A percentile compares a stretch with the other conserved stretches of the same genome.
Conservation (phyloP, 35 echinoderm and acorn worm genomes). For the Hemicentrotus pulcherrimus region DNA sequence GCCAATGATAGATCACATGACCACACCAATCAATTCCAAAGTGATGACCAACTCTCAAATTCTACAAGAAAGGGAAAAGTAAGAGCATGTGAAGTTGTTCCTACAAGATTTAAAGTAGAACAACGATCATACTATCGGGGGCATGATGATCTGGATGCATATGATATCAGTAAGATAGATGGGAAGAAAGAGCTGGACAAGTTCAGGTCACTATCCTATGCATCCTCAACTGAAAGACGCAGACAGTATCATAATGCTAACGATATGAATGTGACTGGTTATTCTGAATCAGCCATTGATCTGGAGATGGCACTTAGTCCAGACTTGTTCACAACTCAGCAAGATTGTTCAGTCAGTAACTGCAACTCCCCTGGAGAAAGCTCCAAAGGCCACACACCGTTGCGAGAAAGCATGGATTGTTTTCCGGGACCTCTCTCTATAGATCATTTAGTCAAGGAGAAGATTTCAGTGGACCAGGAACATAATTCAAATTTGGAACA, state of each 20-base stretch:
- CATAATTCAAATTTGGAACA: neutral
- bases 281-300: neutral
- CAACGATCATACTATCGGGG: neutral
- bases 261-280: neutral
- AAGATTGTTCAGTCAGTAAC: neutral
- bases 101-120: neutral
- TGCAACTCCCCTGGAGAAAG: neutral
- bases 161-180: too few species aligned
- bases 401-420: neutral
- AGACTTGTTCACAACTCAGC: neutral
- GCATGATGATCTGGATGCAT: too few species aligned
- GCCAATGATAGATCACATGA: neutral
- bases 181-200: neutral
- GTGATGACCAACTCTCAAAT: neutral
- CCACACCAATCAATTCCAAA: neutral
- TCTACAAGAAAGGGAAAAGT: neutral
- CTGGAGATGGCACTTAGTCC: neutral
- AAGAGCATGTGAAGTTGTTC: neutral
- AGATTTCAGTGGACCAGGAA: neutral
- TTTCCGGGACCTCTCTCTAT: neutral
- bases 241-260: neutral
- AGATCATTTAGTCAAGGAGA: neutral
- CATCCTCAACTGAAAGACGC: neutral
- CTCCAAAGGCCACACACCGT: neutral
- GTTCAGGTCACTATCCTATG: neutral